phyloP scores from a whole-genome alignment of 2,888 invertebrate species.

The Merodon equestris region DNA sequence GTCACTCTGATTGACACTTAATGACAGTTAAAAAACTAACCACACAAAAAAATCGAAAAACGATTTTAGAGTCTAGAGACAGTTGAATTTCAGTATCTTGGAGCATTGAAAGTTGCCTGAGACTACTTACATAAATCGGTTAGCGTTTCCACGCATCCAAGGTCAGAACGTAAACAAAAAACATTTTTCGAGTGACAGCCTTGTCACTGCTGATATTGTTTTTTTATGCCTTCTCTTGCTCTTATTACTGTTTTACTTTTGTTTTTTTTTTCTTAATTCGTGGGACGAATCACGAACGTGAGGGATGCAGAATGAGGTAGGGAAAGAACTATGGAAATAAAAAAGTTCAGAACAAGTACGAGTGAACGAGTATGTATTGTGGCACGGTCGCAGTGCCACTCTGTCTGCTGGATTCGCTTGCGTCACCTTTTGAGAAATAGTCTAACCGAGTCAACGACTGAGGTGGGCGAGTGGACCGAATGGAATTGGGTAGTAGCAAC shows the following conservation, averaged over 20 bases:
- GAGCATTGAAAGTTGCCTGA: not conserved
- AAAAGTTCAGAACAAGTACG: too few species aligned
- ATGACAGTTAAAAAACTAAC: slow-evolving; percentile 36
- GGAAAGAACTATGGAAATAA: too few species aligned
- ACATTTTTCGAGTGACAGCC: slow-evolving; percentile 49
- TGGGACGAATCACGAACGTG: too few species aligned
- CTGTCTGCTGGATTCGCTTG: slow-evolving; percentile 59
- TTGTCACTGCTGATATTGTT: slow-evolving; percentile 11
- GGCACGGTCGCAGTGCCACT: slow-evolving; percentile 49
- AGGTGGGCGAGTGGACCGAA: slow-evolving; percentile 3
- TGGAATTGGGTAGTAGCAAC: not conserved
- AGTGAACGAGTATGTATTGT: too few species aligned
- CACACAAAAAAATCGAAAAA: too few species aligned
- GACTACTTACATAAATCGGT: slow-evolving; percentile 55
- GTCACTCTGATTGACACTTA: slow-evolving; percentile 45
- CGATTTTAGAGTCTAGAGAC: too few species aligned
- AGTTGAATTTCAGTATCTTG: too few species aligned
- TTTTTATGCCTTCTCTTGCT: not conserved
- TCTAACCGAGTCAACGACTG: slow-evolving; percentile 25
- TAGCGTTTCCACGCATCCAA: slow-evolving; percentile 46
- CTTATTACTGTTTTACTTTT: too few species aligned
- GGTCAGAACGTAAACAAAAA: slow-evolving; percentile 54
- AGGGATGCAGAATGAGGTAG: too few species aligned
- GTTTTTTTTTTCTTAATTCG: too few species aligned
- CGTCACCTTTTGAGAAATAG: slow-evolving; percentile 58